A percentile compares a stretch with the other conserved stretches of the same genome.
Conservation (phyloP, 1,140 invertebrate species). For the Zeugodacus cucurbitae region DNA sequence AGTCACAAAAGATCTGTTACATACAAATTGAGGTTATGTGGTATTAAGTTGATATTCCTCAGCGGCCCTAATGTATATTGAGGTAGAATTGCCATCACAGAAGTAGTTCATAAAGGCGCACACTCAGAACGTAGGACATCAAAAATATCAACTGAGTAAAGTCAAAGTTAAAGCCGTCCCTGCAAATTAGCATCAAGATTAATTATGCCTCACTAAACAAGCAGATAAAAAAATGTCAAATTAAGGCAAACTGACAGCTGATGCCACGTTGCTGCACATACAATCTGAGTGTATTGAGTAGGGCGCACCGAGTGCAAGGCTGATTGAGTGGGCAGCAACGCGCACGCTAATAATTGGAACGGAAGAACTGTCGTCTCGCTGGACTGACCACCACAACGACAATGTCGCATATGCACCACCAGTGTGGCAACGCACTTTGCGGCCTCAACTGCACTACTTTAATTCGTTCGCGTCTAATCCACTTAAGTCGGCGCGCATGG, state of each 20-base stretch:
- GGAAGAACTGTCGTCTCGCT: neutral
- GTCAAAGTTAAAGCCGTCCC: too few species aligned
- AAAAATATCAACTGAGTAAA: neutral
- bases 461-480: neutral
- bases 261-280: neutral
- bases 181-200: neutral
- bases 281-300: neutral
- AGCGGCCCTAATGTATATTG: too few species aligned
- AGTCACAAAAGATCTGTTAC: neutral
- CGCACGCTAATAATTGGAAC: neutral
- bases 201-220: constrained; percentile 13
- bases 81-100: neutral
- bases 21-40: neutral
- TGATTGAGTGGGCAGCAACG: neutral
- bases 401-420: neutral
- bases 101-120: neutral
- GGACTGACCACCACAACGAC: neutral
- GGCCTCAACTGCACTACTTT: neutral
- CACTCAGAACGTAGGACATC: neutral
- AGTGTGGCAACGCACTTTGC: neutral
- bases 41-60: too few species aligned
- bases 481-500: neutral
- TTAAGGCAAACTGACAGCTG: constrained; percentile 8
- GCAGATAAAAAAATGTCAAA: neutral
- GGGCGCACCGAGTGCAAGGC: neutral